Conservation (phyloP, 1,140 invertebrate genomes). For the Cotesia vestalis region DNA sequence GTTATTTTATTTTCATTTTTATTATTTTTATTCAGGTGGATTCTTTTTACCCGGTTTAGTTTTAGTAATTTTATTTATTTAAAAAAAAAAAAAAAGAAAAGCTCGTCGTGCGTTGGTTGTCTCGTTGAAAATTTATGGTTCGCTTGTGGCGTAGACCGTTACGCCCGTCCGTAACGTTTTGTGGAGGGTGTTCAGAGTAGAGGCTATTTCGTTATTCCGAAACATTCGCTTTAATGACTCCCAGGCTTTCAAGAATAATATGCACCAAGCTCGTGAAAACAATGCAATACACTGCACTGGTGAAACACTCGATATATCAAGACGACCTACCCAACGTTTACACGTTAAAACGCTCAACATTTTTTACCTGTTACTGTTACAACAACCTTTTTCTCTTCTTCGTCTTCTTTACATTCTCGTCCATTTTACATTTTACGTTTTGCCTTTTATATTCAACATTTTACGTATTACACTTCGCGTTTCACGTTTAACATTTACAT, state of each 20-base stretch:
- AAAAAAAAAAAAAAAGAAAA: too few species aligned
- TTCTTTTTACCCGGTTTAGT: not conserved
- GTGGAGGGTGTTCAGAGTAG: not conserved
- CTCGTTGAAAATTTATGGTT: constrained; percentile 48
- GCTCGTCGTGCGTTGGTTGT: constrained; percentile 13
- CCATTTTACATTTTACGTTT: too few species aligned
- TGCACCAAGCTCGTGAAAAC: constrained; percentile 13
- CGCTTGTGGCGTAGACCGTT: constrained; percentile 36
- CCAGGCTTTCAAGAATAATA: constrained; percentile 22
- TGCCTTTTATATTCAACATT: too few species aligned
- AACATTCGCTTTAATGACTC: constrained; percentile 44
- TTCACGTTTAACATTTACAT: too few species aligned
- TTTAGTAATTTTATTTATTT: not conserved
- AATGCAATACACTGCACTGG: constrained; percentile 4
- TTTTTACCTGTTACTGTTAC: not conserved
- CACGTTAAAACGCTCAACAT: too few species aligned
- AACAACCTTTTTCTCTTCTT: not conserved
- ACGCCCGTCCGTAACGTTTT: constrained; percentile 32
- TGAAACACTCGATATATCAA: constrained; percentile 17
- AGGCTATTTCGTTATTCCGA: constrained; percentile 41
- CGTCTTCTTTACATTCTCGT: too few species aligned
- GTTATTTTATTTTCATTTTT: not conserved
- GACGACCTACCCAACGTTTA: constrained; percentile 6
- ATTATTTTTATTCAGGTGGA: not conserved
- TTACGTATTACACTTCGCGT: too few species aligned